Evolutionary conservation across 2,797 vertebrate species (phyloP), one percentile per base, ranked within the genome.

Genomic region (Cephalopachus bancanus): DNA sequence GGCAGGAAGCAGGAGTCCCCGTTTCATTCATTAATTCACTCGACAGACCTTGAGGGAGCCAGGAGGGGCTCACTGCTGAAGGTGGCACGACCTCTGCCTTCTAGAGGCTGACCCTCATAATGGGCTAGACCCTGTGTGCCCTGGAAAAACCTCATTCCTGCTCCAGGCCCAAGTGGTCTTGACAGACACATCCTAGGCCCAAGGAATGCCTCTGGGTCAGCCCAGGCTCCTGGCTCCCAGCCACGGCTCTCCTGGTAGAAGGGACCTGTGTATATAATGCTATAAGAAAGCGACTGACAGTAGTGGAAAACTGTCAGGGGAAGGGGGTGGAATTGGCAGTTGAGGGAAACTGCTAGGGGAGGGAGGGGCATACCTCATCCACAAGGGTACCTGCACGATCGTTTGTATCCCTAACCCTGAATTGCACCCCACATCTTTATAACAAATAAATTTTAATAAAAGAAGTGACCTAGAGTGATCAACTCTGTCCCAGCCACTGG

Each of bases 51-150:
- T 4, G 37, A 1, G 5, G 83, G 62, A 51, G 60, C 17, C 33
- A 14, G 53, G 37, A 15, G 51, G 12, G 8, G 2, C 11, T 44
- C 44, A 44, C 44, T 44, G 7, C 51, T 0, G 14, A 5, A 64
- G 37, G 55, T 1, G 67, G 57, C 3, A 7, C 24, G 26, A 20
- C 7, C 67, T 81, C 44, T 57, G 65, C n/a, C 71, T n/a, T 92
- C 81, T 37, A 22, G 10, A 24, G 10, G 44, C 2, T 0, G 0
- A 22, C n/a, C 26, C 74, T 33, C 0, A 1, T 7, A 51, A 55
- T 0, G 28, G 60, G 10, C 55, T 6, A 17, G 53, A 33, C n/a
- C 37, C 53, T 1, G 0, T 0, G 10, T 17, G 59, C 28, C 67
- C 30, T 12, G 20, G 26, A 62, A 44, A 28, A 69, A 69, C 1